Conservation (phyloP, 2,113 vertebrate species). For the Mugil cephalus region DNA sequence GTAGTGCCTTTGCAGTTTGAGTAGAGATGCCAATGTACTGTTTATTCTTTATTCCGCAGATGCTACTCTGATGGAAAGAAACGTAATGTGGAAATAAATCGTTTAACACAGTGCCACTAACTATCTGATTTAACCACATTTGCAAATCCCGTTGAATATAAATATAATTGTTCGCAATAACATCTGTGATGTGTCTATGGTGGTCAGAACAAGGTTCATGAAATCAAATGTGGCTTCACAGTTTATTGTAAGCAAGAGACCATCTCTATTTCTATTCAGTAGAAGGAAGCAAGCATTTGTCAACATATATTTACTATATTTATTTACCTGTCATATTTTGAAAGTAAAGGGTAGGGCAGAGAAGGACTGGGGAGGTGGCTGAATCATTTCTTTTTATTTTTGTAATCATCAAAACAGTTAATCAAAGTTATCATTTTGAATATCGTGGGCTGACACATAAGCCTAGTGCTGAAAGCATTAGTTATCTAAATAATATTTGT, state of each 20-base stretch:
- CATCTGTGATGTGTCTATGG: not conserved
- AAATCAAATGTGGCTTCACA: constrained; percentile 8
- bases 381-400: constrained; percentile 10
- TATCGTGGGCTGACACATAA: constrained; percentile 1
- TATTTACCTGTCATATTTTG: constrained; percentile 17
- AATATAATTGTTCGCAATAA: too few species aligned
- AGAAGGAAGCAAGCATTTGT: constrained; percentile 14
- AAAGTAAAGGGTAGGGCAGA: not conserved
- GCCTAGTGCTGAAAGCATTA: not conserved
- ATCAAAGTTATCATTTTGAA: constrained; percentile 9
- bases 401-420: constrained; percentile 13
- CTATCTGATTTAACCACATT: too few species aligned
- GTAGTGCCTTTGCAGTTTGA: constrained; percentile 2
- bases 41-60: too few species aligned
- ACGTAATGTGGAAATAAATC: not conserved
- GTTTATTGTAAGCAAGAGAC: not conserved
- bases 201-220: constrained; percentile 1
- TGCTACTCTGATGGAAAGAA: too few species aligned
- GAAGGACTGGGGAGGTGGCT: not conserved
- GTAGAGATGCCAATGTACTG: constrained; percentile 3
- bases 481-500: not conserved
- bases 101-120: not conserved
- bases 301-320: constrained; percentile 8
- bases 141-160: too few species aligned
- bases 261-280: constrained; percentile 3